These are phyloP conservation scores for Channallabes apus DNA, from an alignment of 2,797 vertebrate genomes.

Conservation along the genomic window DNA sequence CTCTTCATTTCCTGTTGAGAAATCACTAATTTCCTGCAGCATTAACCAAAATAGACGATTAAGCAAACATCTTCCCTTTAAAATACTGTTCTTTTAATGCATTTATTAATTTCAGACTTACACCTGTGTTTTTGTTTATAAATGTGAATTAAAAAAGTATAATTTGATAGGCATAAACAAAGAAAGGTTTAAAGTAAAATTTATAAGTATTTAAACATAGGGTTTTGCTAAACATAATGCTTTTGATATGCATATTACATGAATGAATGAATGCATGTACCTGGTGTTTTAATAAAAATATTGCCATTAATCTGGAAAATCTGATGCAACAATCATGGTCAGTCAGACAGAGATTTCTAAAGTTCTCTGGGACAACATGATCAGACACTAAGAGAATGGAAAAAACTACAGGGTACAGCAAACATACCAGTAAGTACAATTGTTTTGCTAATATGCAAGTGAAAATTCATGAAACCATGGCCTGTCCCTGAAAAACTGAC, in stretches of 20 bases:
- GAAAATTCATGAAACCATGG: not conserved
- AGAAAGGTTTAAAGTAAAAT: not conserved
- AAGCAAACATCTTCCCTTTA: constrained; percentile 13
- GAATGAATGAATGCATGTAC: not conserved
- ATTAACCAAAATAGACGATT: constrained; percentile 23
- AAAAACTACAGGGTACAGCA: not conserved
- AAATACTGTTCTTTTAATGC: not conserved
- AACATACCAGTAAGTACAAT: not conserved
- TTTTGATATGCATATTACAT: not conserved
- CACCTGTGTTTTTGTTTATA: not conserved
- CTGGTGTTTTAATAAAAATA: not conserved
- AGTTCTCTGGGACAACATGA: not conserved
- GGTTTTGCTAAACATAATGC: not conserved
- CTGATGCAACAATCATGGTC: not conserved
- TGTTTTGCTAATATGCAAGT: not conserved
- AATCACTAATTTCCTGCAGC: constrained; percentile 60
- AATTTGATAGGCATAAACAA: too few species aligned
- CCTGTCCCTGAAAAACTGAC: not conserved
- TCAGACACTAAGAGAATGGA: too few species aligned
- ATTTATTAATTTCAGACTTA: not conserved
- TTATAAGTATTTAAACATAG: not conserved
- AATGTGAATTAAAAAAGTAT: not conserved
- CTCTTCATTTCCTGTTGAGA: constrained; percentile 65
- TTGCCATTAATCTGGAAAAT: not conserved
- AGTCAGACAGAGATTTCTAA: not conserved